These are phyloP conservation scores for Hapalemur alaotrensis DNA, from an alignment of 2,797 vertebrate genomes.

Conservation along the genomic window DNA sequence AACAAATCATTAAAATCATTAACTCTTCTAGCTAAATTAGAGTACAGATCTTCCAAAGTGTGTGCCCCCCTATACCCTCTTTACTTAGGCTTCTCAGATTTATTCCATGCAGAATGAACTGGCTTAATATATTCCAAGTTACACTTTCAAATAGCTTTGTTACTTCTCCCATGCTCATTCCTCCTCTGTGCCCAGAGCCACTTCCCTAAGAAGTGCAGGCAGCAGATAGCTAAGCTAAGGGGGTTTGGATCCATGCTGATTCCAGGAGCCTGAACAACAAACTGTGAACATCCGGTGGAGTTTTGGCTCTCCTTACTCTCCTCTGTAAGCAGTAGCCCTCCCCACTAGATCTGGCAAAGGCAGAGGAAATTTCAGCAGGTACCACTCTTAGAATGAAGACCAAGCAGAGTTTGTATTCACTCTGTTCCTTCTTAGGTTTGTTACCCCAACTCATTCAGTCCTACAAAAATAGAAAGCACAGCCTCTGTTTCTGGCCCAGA, in stretches of 20 bases:
- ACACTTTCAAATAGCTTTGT: slow-evolving; percentile 62
- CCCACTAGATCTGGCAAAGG: background rate
- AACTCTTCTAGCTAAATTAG: slow-evolving; percentile 85
- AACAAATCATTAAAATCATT: slow-evolving; percentile 89
- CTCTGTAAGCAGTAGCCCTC: background rate
- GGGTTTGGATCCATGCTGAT: background rate
- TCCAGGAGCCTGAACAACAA: background rate
- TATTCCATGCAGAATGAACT: slow-evolving; percentile 63
- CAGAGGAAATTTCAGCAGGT: background rate
- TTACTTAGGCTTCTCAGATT: slow-evolving; percentile 76
- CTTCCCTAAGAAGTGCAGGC: background rate
- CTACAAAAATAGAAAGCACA: background rate
- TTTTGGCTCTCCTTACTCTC: background rate
- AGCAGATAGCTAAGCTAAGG: background rate
- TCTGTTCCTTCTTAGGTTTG: background rate
- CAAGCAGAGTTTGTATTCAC: background rate
- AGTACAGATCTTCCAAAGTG: slow-evolving; percentile 80
- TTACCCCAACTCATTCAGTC: background rate
- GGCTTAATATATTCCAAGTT: slow-evolving; percentile 72
- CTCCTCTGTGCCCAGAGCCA: background rate
- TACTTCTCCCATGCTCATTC: background rate
- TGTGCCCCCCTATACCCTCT: slow-evolving; percentile 42
- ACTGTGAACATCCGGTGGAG: too few relatives aligned
- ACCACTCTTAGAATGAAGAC: background rate
- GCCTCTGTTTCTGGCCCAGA: background rate